Evolutionary conservation across 2,797 vertebrate species (phyloP).

Genomic region (Takifugu ocellatus): DNA sequence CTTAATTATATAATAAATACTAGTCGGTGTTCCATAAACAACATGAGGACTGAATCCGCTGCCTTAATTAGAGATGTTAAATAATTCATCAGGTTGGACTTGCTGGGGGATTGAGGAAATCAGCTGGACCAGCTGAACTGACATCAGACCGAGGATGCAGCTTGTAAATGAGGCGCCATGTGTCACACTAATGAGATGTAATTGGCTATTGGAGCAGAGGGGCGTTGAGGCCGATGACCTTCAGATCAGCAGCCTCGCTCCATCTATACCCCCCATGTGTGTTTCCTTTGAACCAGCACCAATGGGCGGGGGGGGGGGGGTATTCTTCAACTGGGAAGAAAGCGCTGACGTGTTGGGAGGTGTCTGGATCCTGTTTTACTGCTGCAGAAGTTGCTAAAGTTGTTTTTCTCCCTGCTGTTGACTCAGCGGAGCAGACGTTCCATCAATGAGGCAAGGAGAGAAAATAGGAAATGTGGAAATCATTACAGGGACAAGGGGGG

Average conservation of each 20-base stretch:
- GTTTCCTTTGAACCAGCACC: slow-evolving; percentile 19
- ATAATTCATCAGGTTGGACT: slow-evolving; percentile 32
- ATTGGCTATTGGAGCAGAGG: slow-evolving; percentile 58
- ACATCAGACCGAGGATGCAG: slow-evolving; percentile 25
- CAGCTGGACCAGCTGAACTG: slow-evolving; percentile 31
- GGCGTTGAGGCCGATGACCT: slow-evolving; percentile 55
- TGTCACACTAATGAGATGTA: slow-evolving; percentile 59
- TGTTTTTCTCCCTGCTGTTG: slow-evolving; percentile 52
- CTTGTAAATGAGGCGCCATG: slow-evolving; percentile 38
- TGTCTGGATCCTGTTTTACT: slow-evolving; percentile 1
- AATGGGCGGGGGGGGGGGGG: background rate
- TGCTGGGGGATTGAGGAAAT: slow-evolving; percentile 30
- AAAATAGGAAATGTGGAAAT: slow-evolving; percentile 68
- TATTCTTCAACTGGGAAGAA: background rate
- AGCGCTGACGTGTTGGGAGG: background rate
- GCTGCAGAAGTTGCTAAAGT: slow-evolving; percentile 20
- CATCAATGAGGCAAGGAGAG: slow-evolving; percentile 49
- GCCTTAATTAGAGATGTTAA: slow-evolving; percentile 20
- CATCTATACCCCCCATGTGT: slow-evolving; percentile 25
- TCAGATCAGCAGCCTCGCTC: slow-evolving; percentile 43
- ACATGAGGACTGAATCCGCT: slow-evolving; percentile 1
- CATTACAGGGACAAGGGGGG: slow-evolving; percentile 64
- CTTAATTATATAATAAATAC: background rate
- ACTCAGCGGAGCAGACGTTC: slow-evolving; percentile 44
- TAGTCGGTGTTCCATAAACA: background rate